A percentile compares a stretch with the other conserved stretches of the same genome.
Evolutionary conservation across 2,797 vertebrate species (phyloP).

Genomic region (Sebastes paucispinis): DNA sequence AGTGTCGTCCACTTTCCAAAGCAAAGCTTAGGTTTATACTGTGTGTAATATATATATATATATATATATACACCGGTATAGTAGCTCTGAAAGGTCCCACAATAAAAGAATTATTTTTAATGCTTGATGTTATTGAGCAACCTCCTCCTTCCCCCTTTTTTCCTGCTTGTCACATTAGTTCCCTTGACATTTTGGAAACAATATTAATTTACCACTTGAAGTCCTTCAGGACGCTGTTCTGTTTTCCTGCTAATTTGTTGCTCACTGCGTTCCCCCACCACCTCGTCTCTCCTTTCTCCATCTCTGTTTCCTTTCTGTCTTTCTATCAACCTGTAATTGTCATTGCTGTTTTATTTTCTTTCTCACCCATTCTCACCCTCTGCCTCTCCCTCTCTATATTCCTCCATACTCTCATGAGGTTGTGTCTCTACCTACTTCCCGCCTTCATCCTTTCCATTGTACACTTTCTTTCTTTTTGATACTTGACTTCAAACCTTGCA

Average conservation of each 20-base stretch:
- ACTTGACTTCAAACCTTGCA: not conserved
- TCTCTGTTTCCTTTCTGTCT: not conserved
- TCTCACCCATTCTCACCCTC: constrained; percentile 3
- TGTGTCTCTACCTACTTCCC: constrained; percentile 1
- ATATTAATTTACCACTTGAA: constrained; percentile 56
- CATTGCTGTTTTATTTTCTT: not conserved
- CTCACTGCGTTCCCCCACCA: not conserved
- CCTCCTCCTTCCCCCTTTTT: not conserved
- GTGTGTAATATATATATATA: too few relatives aligned
- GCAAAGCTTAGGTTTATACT: not conserved
- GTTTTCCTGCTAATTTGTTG: constrained; percentile 46
- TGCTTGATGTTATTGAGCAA: not conserved
- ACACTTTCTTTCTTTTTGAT: not conserved
- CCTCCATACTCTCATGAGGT: constrained; percentile 19
- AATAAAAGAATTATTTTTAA: not conserved
- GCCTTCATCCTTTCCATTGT: not conserved
- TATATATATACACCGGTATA: too few relatives aligned
- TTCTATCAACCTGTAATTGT: constrained; percentile 30
- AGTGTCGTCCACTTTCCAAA: not conserved
- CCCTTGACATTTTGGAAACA: constrained; percentile 43
- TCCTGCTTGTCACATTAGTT: constrained; percentile 12
- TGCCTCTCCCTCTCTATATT: not conserved
- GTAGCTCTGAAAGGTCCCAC: too few relatives aligned
- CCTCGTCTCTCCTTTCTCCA: not conserved
- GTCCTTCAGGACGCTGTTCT: constrained; percentile 32